These are phyloP conservation scores for Anagrus nilaparvatae DNA, from an alignment of 1,140 invertebrate species.

Conservation along the genomic window DNA sequence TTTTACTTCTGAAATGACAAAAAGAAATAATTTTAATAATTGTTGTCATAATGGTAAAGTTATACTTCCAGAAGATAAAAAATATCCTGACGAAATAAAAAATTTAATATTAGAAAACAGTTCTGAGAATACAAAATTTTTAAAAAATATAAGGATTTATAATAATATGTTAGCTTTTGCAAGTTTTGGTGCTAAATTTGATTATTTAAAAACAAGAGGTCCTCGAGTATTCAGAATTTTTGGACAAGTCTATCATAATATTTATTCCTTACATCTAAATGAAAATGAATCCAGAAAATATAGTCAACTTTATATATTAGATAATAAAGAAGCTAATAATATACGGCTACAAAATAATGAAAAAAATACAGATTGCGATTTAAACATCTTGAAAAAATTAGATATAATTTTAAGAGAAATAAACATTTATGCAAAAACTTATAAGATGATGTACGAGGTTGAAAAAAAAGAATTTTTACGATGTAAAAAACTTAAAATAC, in stretches of 20 bases:
- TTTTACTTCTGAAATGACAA: background rate
- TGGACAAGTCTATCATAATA: constrained; percentile 13
- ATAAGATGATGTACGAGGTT: background rate
- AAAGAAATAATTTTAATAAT: background rate
- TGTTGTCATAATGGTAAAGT: no score
- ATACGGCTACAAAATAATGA: background rate
- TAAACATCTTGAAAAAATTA: background rate
- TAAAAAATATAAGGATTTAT: background rate
- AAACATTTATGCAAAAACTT: background rate
- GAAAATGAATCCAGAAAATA: constrained; percentile 3
- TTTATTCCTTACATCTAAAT: constrained; percentile 10
- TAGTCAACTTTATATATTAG: background rate
- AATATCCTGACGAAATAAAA: background rate
- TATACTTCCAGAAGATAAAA: background rate
- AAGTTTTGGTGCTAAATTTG: background rate
- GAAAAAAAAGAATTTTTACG: background rate
- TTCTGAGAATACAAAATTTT: background rate
- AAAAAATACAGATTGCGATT: background rate
- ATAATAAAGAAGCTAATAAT: background rate
- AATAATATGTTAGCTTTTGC: background rate
- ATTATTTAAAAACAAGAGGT: background rate
- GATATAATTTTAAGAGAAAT: background rate
- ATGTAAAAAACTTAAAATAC: background rate
- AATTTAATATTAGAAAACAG: background rate
- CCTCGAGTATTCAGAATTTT: constrained; percentile 7